phyloP scores from a whole-genome alignment of 1,140 invertebrate species.

The Drosophila arawakana region DNA sequence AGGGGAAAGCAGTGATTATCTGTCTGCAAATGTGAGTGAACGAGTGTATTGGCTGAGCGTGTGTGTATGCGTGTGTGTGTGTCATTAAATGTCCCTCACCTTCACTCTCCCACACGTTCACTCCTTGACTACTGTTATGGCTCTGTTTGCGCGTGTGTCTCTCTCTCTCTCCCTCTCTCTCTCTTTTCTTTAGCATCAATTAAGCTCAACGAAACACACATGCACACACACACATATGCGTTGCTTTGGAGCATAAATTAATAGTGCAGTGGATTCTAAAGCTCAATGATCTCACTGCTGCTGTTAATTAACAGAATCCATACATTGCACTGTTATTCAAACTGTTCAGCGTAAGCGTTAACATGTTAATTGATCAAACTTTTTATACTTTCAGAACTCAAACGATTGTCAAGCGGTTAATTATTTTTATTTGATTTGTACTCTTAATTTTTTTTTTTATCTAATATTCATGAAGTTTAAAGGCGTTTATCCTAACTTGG shows the following conservation, averaged over 20 bases:
- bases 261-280: background rate
- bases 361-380: no score
- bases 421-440: no score
- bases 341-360: no score
- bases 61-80: slow-evolving; percentile 44
- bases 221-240: background rate
- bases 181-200: slow-evolving; percentile 48
- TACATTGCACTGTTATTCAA: no score
- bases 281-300: background rate
- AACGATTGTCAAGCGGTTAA: no score
- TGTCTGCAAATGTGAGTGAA: slow-evolving; percentile 49
- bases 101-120: background rate
- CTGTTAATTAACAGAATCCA: no score
- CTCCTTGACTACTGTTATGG: background rate
- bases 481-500: no score
- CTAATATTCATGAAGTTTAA: no score
- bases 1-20: slow-evolving; percentile 63
- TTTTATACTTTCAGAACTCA: no score
- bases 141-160: slow-evolving; percentile 4
- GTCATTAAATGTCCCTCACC: slow-evolving; percentile 53
- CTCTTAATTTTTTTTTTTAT: background rate
- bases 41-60: slow-evolving; percentile 30
- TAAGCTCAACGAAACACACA: slow-evolving; percentile 45
- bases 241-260: background rate
- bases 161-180: background rate